These are phyloP conservation scores for Celastrina argiolus DNA, from an alignment of 2,888 invertebrate species.

Conservation along the genomic window DNA sequence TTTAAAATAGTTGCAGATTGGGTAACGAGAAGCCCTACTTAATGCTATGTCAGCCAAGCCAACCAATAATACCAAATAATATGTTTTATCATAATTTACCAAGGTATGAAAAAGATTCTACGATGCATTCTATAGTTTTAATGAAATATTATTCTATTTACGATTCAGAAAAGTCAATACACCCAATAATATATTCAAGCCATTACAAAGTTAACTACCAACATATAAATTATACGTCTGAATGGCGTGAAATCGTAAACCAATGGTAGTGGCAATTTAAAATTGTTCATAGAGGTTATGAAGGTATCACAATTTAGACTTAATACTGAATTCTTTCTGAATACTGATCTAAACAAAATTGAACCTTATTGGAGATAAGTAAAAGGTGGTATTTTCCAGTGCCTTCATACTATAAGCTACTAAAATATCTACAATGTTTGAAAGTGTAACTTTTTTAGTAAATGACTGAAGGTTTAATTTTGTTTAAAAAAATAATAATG, in stretches of 20 bases:
- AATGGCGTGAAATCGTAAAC: constrained; percentile 35
- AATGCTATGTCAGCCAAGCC: no score
- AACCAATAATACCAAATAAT: no score
- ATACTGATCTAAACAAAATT: not conserved
- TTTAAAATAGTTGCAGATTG: no score
- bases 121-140: not conserved
- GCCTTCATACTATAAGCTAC: not conserved
- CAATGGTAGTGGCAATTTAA: constrained; percentile 30
- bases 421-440: not conserved
- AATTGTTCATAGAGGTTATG: constrained; percentile 22
- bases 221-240: constrained; percentile 31
- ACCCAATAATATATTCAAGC: constrained; percentile 27
- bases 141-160: constrained; percentile 15
- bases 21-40: no score
- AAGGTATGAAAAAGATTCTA: no score
- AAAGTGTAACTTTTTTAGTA: not conserved
- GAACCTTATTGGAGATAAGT: not conserved
- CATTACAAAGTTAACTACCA: constrained; percentile 30
- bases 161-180: constrained; percentile 26
- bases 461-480: not conserved
- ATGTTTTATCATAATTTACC: no score
- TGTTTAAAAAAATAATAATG: not conserved
- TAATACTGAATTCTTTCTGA: no score
- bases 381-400: not conserved
- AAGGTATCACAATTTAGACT: constrained; percentile 1